A percentile compares a stretch with the other conserved stretches of the same genome.
These are phyloP conservation scores for Halcyon badia DNA, from an alignment of 2,797 vertebrate species.

Conservation along the genomic window DNA sequence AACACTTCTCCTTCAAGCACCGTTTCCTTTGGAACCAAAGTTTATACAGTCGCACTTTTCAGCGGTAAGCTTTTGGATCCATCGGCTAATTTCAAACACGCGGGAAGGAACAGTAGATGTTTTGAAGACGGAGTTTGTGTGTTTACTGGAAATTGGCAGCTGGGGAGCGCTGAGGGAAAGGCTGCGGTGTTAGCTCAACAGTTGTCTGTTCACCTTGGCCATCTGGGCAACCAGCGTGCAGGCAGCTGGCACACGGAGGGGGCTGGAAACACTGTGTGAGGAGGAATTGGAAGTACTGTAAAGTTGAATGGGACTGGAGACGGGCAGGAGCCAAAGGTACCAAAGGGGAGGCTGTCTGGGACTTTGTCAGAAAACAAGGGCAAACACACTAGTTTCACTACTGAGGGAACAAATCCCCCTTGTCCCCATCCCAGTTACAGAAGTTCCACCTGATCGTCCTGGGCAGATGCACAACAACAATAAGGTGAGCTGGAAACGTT, in stretches of 20 bases:
- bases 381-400: neutral
- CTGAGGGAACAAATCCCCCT: neutral
- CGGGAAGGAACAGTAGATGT: neutral
- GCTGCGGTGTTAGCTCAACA: neutral
- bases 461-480: neutral
- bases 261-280: neutral
- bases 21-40: conserved; percentile 14
- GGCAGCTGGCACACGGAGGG: neutral
- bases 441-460: neutral
- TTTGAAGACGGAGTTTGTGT: neutral
- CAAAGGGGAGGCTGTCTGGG: no score
- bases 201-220: neutral
- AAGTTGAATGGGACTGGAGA: fast-evolving
- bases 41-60: conserved; percentile 30
- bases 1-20: neutral
- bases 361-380: neutral
- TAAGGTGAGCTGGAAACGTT: fast-evolving
- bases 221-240: neutral
- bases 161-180: neutral
- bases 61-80: neutral
- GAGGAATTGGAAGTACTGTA: neutral
- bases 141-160: neutral
- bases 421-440: no score
- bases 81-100: neutral
- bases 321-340: neutral